These are phyloP conservation scores for Andricus curvator DNA, from an alignment of 2,888 invertebrate species.

Conservation along the genomic window DNA sequence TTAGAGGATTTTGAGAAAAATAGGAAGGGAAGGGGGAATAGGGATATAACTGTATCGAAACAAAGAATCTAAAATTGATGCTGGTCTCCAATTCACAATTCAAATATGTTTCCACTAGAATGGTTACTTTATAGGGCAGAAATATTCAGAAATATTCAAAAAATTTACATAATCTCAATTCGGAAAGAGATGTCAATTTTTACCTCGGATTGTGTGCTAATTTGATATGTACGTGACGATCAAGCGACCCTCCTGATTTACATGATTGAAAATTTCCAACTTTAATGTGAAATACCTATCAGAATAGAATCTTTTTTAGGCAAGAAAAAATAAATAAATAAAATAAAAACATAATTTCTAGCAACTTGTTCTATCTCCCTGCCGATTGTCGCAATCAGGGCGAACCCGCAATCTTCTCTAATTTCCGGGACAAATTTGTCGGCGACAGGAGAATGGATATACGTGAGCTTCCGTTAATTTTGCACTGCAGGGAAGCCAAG, in stretches of 20 bases:
- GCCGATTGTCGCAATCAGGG: conserved; percentile 31
- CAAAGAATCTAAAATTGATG: not conserved
- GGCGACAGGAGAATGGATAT: conserved; percentile 33
- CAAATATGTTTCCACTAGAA: not conserved
- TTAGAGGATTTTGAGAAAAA: no score
- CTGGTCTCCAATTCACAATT: not conserved
- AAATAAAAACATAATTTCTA: conserved; percentile 7
- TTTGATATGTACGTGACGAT: not conserved
- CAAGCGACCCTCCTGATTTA: not conserved
- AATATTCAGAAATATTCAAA: conserved; percentile 1
- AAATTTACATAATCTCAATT: conserved; percentile 3
- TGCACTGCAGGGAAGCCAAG: not conserved
- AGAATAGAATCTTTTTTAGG: not conserved
- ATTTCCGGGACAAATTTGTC: conserved; percentile 34
- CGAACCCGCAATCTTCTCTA: conserved; percentile 38
- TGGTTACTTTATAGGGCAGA: not conserved
- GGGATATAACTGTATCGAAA: not conserved
- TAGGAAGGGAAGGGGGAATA: no score
- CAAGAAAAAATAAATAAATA: not conserved
- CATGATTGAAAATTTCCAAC: not conserved
- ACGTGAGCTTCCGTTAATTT: conserved; percentile 41
- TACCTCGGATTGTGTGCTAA: not conserved
- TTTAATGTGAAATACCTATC: not conserved
- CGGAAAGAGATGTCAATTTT: not conserved
- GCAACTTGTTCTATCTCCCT: conserved; percentile 12